Base-by-base conservation (phyloP, 2,113 vertebrate genomes). In the Ranitomeya variabilis region DNA sequence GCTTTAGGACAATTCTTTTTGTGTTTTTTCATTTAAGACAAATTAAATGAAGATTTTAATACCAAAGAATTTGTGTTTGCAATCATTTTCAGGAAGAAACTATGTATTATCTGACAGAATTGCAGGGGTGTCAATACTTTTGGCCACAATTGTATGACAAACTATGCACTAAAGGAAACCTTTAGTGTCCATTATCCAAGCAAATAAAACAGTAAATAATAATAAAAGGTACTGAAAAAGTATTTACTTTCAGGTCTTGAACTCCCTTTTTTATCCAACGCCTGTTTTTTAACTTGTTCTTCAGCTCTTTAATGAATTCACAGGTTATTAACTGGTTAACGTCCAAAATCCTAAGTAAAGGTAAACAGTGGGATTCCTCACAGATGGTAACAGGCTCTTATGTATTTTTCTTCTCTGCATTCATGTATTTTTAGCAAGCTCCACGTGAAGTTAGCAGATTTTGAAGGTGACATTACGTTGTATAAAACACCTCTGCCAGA, bases 401-500 rank as follows among this genome's bases (percentile, higher is more conserved):
- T 51, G 80, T 54, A 78, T 80, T 59, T 74, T 74, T 31, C 55
- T 80, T 15, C 60, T 83, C 37, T 83, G 37, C 16, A 67, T 67
- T 66, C 45, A 52, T 83, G 80, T 83, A 83, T 83, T 83, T 83
- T 83, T 83, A 83, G 80, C 62, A 21, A 51, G 80, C 60, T 66
- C 62, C 37, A 51, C 21, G 45, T 83, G 80, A 83, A 67, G 77
- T 80, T 80, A 80, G 77, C 60, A 67, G 80, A 52, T 66, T 66
- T 21, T 60, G 80, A 66, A 83, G 80, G 80, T 83, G 60, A 66
- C 62, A 51, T 66, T 66, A 67, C 12, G 18, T 83, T 83, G 60
- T 83, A 83, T 66, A 66, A 83, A 83, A 52, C 80, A 83, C 16
- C 45, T 64, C 62, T 83, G 60, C 67, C 80, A 83, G 80, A 82